Percentiles rank a stretch among this genome's conserved stretches.
Evolutionary conservation across 2,113 vertebrate species (phyloP).

Genomic region (Marmota flaviventris): DNA sequence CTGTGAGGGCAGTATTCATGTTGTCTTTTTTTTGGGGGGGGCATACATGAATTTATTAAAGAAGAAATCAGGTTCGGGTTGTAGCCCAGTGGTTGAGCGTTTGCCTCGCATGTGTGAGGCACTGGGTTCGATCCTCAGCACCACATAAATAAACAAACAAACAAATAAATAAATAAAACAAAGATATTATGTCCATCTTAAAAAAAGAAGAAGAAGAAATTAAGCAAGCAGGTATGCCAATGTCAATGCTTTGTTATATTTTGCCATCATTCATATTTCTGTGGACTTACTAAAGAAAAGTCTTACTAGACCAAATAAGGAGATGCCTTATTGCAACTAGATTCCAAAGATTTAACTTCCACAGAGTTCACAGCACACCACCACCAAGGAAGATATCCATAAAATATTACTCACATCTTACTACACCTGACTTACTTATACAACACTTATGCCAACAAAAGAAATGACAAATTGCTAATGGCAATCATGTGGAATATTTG

Average conservation of each 20-base stretch:
- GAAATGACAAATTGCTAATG: neutral
- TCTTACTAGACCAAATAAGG: neutral
- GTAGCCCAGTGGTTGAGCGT: too few relatives aligned
- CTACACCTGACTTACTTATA: neutral
- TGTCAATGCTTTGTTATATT: neutral
- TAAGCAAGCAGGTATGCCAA: constrained; percentile 7
- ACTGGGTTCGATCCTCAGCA: too few relatives aligned
- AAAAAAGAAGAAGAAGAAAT: neutral
- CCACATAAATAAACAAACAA: too few relatives aligned
- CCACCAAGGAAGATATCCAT: neutral
- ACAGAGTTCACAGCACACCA: neutral
- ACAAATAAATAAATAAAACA: too few relatives aligned
- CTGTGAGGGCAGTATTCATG: neutral
- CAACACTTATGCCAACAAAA: neutral
- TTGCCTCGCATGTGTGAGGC: too few relatives aligned
- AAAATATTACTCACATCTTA: constrained; percentile 17
- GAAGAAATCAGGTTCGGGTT: neutral
- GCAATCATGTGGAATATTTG: neutral
- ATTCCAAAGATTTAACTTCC: constrained; percentile 26
- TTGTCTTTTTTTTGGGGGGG: too few relatives aligned
- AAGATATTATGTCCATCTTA: too few relatives aligned
- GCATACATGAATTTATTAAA: constrained; percentile 23
- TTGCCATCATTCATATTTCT: constrained; percentile 38
- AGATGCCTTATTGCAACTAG: constrained; percentile 40
- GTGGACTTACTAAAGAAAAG: neutral